Evolutionary conservation across 2,113 vertebrate species (phyloP).

Genomic region (Desmodus rotundus): DNA sequence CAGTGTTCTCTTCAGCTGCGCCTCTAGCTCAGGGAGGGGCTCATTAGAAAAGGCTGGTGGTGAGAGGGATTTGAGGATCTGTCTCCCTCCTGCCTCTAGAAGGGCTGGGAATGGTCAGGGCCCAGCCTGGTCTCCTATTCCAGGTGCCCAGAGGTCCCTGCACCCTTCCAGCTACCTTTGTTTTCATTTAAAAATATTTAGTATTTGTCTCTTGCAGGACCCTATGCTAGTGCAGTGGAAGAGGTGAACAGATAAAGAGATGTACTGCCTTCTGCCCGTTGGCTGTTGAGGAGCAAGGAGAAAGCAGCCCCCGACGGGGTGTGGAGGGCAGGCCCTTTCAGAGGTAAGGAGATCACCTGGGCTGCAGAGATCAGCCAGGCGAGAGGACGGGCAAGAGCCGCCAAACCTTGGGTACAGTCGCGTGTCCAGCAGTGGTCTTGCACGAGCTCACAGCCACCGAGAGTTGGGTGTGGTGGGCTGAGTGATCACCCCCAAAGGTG

Average conservation of each 20-base stretch:
- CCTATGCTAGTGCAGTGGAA: fast-evolving
- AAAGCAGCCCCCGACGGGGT: fast-evolving
- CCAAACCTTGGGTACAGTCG: background rate
- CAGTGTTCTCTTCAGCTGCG: fast-evolving
- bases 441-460: background rate
- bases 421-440: fast-evolving
- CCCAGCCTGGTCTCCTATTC: background rate
- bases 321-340: fast-evolving
- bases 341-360: background rate
- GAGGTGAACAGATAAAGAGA: background rate
- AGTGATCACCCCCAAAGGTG: background rate
- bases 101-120: background rate
- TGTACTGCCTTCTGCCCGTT: fast-evolving
- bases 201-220: background rate
- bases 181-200: background rate
- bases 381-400: background rate
- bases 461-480: no score
- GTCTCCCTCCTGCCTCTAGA: background rate
- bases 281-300: background rate
- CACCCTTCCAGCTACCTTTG: background rate
- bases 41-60: background rate
- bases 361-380: background rate
- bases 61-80: fast-evolving
- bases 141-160: background rate
- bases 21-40: background rate